A percentile compares a stretch with the other conserved stretches of the same genome.
Conservation (phyloP, 2,797 vertebrate species). For the Lagocephalus sceleratus region DNA sequence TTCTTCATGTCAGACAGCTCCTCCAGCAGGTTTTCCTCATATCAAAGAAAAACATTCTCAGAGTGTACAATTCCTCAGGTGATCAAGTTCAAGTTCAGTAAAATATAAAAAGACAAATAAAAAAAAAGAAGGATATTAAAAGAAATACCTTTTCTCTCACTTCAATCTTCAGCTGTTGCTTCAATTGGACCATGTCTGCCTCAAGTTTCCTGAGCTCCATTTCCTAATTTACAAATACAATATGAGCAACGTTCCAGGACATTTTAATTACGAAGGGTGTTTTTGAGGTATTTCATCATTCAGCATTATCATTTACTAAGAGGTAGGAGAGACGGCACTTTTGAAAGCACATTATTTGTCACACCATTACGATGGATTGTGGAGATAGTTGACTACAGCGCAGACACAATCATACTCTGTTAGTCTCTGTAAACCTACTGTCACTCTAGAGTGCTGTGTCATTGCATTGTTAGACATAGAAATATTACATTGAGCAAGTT, state of each 20-base stretch:
- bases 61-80: not conserved
- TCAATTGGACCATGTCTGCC: conserved; percentile 74
- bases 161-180: conserved; percentile 77
- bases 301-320: no score
- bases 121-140: no score
- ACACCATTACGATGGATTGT: no score
- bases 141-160: conserved; percentile 80
- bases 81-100: not conserved
- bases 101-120: conserved; percentile 2
- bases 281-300: no score
- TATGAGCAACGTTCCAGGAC: conserved; percentile 17
- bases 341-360: no score
- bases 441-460: no score
- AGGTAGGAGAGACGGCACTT: no score
- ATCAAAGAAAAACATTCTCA: conserved; percentile 11
- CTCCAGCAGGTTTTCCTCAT: conserved; percentile 54
- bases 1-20: conserved; percentile 53
- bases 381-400: no score
- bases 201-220: conserved; percentile 74
- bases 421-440: no score
- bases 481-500: no score
- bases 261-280: not conserved
- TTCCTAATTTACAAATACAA: conserved; percentile 71
- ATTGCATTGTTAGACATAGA: no score
- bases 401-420: no score